Evolutionary conservation across 2,113 vertebrate species (phyloP).

Genomic region (Nycticryphes semicollaris): DNA sequence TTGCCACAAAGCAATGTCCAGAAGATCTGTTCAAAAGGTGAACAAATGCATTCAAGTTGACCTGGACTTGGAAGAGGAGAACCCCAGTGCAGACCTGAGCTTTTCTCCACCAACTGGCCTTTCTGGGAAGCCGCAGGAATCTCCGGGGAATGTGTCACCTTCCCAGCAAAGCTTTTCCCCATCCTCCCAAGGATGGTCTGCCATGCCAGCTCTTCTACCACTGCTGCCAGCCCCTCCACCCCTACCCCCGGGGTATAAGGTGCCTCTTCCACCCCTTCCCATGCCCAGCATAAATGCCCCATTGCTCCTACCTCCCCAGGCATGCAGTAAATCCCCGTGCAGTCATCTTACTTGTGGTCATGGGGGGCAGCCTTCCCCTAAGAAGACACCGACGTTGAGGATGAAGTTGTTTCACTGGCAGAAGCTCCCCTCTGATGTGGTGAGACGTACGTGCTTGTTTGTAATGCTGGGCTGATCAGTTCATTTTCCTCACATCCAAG

Average conservation of each 20-base stretch:
- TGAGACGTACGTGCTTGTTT: conserved; percentile 77
- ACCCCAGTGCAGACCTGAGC: not conserved
- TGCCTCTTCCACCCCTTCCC: not conserved
- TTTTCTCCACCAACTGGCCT: not conserved
- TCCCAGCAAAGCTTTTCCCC: not conserved
- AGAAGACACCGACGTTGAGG: conserved; percentile 74
- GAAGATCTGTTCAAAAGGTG: conserved; percentile 41
- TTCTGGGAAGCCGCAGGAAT: not conserved
- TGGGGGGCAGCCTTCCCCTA: not conserved
- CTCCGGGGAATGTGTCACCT: accelerated
- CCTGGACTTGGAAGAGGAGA: not conserved
- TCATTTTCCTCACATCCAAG: not conserved
- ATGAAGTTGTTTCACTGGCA: conserved; percentile 98
- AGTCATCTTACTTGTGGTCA: conserved; percentile 47
- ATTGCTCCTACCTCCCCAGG: not conserved
- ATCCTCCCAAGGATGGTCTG: not conserved
- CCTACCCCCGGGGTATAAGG: not conserved
- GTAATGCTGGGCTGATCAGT: accelerated
- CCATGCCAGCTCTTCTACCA: not conserved
- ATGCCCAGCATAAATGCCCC: not conserved
- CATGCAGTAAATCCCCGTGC: conserved; percentile 57
- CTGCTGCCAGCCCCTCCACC: not conserved
- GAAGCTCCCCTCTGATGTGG: conserved; percentile 81
- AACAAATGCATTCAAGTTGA: conserved; percentile 82
- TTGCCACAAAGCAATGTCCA: conserved; percentile 18